Evolutionary conservation across 2,113 vertebrate genomes (phyloP), one percentile per base, ranked within the genome.

Genomic region (Hipposideros armiger): DNA sequence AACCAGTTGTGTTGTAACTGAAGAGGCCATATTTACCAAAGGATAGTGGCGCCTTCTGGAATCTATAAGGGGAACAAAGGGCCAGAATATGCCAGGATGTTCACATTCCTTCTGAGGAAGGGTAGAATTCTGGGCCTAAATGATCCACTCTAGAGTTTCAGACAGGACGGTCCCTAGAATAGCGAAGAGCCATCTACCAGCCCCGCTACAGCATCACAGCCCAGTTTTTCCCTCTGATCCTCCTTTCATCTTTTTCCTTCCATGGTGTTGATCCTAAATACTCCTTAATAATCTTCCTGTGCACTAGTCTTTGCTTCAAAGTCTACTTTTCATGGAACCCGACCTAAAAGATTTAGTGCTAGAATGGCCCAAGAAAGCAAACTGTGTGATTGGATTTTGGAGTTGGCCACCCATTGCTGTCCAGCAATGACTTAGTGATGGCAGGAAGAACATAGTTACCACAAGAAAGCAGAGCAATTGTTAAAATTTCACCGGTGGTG

Each of bases 351-450:
- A 76, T 88, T 70, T 85, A 28, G 36, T 62, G 52, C 40, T n/a
- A 85, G 83, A 82, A 76, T 56, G 24, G 30, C 66, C 58, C 73
- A 73, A 86, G 83, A 85, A 73, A 96, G 47, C 66, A 78, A 13
- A 45, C n/a, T 15, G 5, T 19, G 15, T 88, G 20, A 80, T 69
- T 86, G 36, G 19, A 66, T 70, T 84, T 95, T 40, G 80, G 30
- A 69, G 30, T 70, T 64, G 40, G 62, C 73, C 30, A 84, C 45
- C 50, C 40, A 8, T 73, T 86, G 26, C 30, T 60, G 60, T 42
- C n/a, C 32, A 54, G 17, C 85, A 36, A 14, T 36, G 52, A 84
- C 26, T 91, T 70, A 58, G 26, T 78, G 24, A 14, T 90, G 30
- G 62, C 16, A 64, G 19, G 28, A 69, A 54, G 36, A 83, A 84